Conservation (phyloP, 2,888 invertebrate genomes). For the Abscondita cerata region DNA sequence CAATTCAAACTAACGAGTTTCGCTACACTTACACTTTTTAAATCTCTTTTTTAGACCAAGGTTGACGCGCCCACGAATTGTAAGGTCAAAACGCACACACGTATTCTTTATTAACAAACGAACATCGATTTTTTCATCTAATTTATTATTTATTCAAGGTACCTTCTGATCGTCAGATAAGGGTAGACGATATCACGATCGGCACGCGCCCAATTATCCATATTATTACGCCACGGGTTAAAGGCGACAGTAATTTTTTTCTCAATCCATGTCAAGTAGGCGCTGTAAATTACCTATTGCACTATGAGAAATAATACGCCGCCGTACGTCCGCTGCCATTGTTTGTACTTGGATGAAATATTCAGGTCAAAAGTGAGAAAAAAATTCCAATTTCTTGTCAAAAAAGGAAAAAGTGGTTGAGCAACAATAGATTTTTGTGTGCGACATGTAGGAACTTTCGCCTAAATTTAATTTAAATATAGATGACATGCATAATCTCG, state of each 20-base stretch:
- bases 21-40: constrained; percentile 39
- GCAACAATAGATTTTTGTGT: constrained; percentile 27
- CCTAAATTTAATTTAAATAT: constrained; percentile 22
- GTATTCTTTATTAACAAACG: constrained; percentile 10
- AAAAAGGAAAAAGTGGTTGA: constrained; percentile 8
- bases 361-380: constrained; percentile 38
- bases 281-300: constrained; percentile 42
- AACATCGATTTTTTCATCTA: neutral
- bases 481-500: constrained; percentile 29
- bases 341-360: constrained; percentile 15
- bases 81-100: constrained; percentile 35
- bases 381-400: too few species aligned
- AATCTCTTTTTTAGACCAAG: constrained; percentile 43
- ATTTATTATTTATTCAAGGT: constrained; percentile 9
- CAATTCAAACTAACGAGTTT: constrained; percentile 43
- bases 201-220: constrained; percentile 36
- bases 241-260: constrained; percentile 32
- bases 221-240: constrained; percentile 39
- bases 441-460: constrained; percentile 25
- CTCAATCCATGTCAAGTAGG: constrained; percentile 36
- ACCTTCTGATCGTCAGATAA: constrained; percentile 23
- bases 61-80: constrained; percentile 40
- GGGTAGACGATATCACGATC: constrained; percentile 29
- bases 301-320: constrained; percentile 45
- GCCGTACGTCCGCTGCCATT: constrained; percentile 43